Evolutionary conservation across 2,113 vertebrate species (phyloP).

Genomic region (Halcyon senegalensis): DNA sequence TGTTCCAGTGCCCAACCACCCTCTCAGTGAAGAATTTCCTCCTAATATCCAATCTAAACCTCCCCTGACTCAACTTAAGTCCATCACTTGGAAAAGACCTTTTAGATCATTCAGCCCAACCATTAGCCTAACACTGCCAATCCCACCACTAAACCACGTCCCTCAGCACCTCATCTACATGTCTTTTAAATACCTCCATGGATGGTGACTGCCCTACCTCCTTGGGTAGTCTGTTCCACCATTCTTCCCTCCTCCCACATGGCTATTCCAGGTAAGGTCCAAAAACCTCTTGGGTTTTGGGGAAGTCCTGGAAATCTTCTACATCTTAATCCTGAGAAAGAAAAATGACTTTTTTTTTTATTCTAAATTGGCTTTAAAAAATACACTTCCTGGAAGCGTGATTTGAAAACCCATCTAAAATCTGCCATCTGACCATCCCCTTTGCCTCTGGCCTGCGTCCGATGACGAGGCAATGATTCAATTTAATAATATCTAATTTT

Average conservation of each 20-base stretch:
- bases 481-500: neutral
- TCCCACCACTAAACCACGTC: too few relatives aligned
- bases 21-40: too few relatives aligned
- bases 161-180: too few relatives aligned
- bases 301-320: neutral
- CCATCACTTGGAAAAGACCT: too few relatives aligned
- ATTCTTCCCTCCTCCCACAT: accelerated
- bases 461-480: neutral
- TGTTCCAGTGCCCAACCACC: too few relatives aligned
- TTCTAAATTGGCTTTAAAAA: neutral
- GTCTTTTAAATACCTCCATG: too few relatives aligned
- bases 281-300: neutral
- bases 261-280: neutral
- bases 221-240: too few relatives aligned
- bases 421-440: neutral
- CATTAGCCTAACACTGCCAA: too few relatives aligned
- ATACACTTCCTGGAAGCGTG: neutral
- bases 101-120: too few relatives aligned
- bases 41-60: too few relatives aligned
- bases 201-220: too few relatives aligned
- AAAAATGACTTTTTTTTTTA: neutral
- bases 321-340: neutral
- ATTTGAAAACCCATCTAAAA: neutral
- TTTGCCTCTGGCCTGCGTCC: neutral
- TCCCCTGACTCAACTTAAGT: too few relatives aligned